A percentile compares a stretch with the other conserved stretches of the same genome.
These are phyloP conservation scores for Furnarius figulus DNA, from an alignment of 2,113 vertebrate species.

Conservation along the genomic window DNA sequence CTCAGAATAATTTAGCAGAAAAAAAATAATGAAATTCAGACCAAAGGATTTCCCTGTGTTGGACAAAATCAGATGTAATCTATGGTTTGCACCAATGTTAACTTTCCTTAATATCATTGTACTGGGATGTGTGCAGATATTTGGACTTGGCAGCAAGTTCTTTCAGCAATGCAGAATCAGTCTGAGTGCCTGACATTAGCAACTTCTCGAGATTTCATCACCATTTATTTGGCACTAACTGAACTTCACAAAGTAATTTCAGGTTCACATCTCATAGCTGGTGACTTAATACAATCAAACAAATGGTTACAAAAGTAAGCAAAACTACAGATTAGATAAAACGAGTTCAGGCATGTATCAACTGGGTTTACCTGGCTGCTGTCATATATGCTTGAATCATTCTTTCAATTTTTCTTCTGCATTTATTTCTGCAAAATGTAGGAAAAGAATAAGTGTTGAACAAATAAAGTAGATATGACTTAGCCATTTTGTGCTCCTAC, in stretches of 20 bases:
- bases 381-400: accelerated
- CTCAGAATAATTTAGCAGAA: not conserved
- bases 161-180: not conserved
- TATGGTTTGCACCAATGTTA: not conserved
- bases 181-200: not conserved
- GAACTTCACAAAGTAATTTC: not conserved
- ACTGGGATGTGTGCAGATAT: not conserved
- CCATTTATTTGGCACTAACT: not conserved
- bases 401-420: not conserved
- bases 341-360: not conserved
- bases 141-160: not conserved
- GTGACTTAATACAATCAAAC: not conserved
- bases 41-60: not conserved
- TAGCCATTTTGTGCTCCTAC: not conserved
- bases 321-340: not conserved
- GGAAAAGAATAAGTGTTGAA: not conserved
- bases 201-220: not conserved
- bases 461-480: not conserved
- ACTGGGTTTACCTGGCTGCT: not conserved
- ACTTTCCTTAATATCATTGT: not conserved
- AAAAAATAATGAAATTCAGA: not conserved
- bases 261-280: not conserved
- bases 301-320: not conserved
- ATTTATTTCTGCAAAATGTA: not conserved
- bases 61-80: not conserved